Evolutionary conservation across 64 coral and sea anemone genomes (phyloP), one percentile per base, ranked within the genome.

Genomic region (Exaiptasia diaphana): DNA sequence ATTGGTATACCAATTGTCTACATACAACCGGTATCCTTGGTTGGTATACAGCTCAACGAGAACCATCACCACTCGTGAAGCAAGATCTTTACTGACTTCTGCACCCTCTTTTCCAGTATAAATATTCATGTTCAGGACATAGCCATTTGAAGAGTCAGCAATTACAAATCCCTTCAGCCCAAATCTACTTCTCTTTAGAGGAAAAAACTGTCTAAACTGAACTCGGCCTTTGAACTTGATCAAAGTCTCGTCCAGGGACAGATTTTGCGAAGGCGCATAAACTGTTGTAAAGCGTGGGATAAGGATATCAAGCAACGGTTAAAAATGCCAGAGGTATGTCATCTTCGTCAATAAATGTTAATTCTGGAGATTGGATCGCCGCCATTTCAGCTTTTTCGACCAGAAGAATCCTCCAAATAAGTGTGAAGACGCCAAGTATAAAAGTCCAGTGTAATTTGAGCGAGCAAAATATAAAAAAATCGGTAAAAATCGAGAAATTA

Each of bases 1-100:
- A 34, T 17, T 65, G 26, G 77, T 77, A 8, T 59, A 80, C 77
- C 77, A 80, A 41, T 80, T 80, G 77, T 80, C 77, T 31, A 80
- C 77, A 65, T 33, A 80, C 25, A 83, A 35, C 1, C n/a, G 3
- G 46, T 81, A 67, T 24, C 78, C 59, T 35, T 68, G 32, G 48
- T 81, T 4, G 22, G 40, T 30, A 34, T 65, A 64, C 6, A 31
- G 77, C 11, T 80, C 26, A 0, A 27, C 46, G 17, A 81, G 78
- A 15, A 65, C 29, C 23, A 67, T 28, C 20, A 81, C 41, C 43
- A 81, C 78, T 50, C 17, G 2, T 17, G 49, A 50, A 48, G 59
- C 78, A 5, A 67, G 35, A 63, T 81, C 55, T 58, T 50, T 81
- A 43, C 78, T 67, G 39, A n/a, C 39, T 44, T 38, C 78, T 21